These are phyloP conservation scores for Drosophila murphyi DNA, from an alignment of 1,140 invertebrate species.

Conservation along the genomic window DNA sequence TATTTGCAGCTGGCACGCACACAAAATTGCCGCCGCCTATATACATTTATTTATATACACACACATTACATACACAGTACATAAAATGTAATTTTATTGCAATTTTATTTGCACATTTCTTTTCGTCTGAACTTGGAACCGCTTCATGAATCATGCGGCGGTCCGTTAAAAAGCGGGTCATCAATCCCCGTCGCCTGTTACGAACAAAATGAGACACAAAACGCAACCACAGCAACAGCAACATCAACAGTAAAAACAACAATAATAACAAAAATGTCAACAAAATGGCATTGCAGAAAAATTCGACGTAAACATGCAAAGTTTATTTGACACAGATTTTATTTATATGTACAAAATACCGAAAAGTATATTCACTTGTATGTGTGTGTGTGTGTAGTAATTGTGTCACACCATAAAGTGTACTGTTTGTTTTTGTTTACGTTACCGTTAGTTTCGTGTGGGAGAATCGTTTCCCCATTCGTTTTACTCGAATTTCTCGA, in stretches of 20 bases:
- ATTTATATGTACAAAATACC: slow-evolving; percentile 21
- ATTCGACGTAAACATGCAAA: slow-evolving; percentile 75
- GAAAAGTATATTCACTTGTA: not conserved
- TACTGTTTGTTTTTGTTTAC: slow-evolving; percentile 8
- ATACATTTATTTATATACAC: slow-evolving; percentile 4
- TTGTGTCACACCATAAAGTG: slow-evolving; percentile 18
- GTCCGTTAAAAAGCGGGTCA: slow-evolving; percentile 49
- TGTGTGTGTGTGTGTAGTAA: slow-evolving; percentile 6
- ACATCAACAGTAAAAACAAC: slow-evolving; percentile 1
- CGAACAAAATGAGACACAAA: slow-evolving; percentile 46
- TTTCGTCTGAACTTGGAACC: slow-evolving; percentile 72
- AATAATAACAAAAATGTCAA: slow-evolving; percentile 28
- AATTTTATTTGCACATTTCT: slow-evolving; percentile 57
- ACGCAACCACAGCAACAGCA: slow-evolving; percentile 48
- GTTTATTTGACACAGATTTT: slow-evolving; percentile 76
- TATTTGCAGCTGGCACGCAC: slow-evolving; percentile 51
- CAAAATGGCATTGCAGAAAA: slow-evolving; percentile 48
- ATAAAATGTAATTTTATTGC: slow-evolving; percentile 57
- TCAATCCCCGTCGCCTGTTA: slow-evolving; percentile 46
- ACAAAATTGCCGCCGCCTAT: slow-evolving; percentile 1
- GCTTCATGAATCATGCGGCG: slow-evolving; percentile 71
- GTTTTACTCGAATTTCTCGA: not conserved
- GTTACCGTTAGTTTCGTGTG: not conserved
- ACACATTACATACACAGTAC: slow-evolving; percentile 4
- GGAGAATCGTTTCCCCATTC: slow-evolving; percentile 1